Base-by-base conservation (phyloP, 2,888 invertebrate genomes). In the Acanthosoma haemorrhoidale region DNA sequence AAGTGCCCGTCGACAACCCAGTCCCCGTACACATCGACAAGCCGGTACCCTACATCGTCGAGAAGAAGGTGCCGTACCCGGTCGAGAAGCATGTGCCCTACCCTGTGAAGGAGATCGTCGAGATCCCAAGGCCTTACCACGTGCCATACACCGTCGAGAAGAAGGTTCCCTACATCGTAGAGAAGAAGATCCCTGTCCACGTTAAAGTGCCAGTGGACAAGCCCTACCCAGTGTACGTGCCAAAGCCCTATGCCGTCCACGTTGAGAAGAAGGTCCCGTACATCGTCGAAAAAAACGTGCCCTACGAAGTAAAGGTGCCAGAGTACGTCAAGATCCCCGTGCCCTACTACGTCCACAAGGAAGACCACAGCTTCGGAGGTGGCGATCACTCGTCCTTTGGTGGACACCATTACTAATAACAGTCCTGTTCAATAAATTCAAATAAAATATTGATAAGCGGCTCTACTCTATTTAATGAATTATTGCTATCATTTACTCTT, bases 171-270 rank as follows among this genome's bases (percentile, higher is more conserved):
- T 69, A 69, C 43, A 6, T 57, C 2, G 67, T 67, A 11, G 69
- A 69, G 16, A 69, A 69, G 61, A 59, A 59, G 31, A 4, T 39
- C 9, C 69, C 69, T 4, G 34, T 51, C n/a, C 34, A 41, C 15
- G 51, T 67, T 3, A 34, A 57, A 34, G 51, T 67, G 29, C 69
- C 59, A 11, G 72, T 70, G n/a, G 72, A 72, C 43, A 72, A 68
- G 57, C 72, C 70, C 11, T 72, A 70, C 59, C 68, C 70, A 39
- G 68, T 63, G 59, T 68, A 69, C 39, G 59, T 69, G 5, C 69
- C 13, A 84, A 88, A 38, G 89, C 88, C 78, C 89, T 89, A 3
- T 91, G 89, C 63, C 83, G 84, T 59, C 0, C n/a, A 34, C 34
- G 71, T 73, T 31, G 69, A 69, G 13, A 73, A 73, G 58, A 69